Conservation (phyloP, 2,888 invertebrate species). For the Fabriciana adippe region DNA sequence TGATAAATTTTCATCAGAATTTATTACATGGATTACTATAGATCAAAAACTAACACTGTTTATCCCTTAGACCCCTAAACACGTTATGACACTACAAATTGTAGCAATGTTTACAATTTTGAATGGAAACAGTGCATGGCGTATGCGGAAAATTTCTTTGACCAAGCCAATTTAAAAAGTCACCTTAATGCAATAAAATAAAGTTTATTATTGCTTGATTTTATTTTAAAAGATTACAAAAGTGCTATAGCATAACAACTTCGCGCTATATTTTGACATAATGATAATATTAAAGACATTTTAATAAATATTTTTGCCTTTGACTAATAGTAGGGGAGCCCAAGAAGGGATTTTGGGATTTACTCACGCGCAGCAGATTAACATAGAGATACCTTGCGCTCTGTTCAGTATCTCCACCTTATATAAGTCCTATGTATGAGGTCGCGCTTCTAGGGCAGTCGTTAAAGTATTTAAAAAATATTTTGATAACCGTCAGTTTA, state of each 20-base stretch:
- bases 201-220: slow-evolving; percentile 39
- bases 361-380: too few relatives aligned
- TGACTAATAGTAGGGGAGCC: too few relatives aligned
- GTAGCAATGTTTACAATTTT: slow-evolving; percentile 69
- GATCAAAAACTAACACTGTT: neutral
- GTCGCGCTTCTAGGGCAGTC: too few relatives aligned
- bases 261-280: slow-evolving; percentile 47
- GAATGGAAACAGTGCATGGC: slow-evolving; percentile 67
- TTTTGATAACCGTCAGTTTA: too few relatives aligned
- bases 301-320: slow-evolving; percentile 29
- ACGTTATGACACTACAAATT: slow-evolving; percentile 50
- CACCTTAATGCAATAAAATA: slow-evolving; percentile 30
- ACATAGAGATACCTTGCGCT: too few relatives aligned
- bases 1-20: too few relatives aligned
- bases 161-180: slow-evolving; percentile 38
- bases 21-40: neutral
- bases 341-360: too few relatives aligned
- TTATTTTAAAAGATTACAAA: slow-evolving; percentile 35
- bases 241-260: slow-evolving; percentile 47
- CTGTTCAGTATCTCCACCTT: too few relatives aligned
- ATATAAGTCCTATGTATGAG: too few relatives aligned
- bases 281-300: slow-evolving; percentile 48
- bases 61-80: slow-evolving; percentile 34
- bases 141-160: slow-evolving; percentile 49
- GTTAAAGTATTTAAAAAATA: too few relatives aligned